phyloP scores from a whole-genome alignment of 2,888 invertebrate genomes.

The Hyppa rectilinea region DNA sequence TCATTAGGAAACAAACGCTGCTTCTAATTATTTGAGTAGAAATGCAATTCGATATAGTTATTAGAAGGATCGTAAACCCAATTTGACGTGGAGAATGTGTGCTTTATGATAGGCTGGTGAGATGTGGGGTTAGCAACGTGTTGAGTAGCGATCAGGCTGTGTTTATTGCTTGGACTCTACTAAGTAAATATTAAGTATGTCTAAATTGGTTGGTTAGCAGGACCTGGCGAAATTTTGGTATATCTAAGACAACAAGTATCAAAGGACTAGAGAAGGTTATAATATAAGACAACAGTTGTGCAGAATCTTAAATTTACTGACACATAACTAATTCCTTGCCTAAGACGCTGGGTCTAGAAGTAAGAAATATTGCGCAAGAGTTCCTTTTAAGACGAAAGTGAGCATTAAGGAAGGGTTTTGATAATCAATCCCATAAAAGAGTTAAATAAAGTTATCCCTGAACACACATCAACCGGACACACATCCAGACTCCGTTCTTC shows the following conservation, averaged over 20 bases:
- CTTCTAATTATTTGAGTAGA: conserved; percentile 44
- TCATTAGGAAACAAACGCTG: conserved; percentile 26
- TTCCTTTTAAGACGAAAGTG: no score
- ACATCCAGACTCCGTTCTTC: no score
- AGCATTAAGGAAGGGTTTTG: background rate
- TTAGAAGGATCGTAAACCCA: conserved; percentile 35
- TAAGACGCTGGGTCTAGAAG: background rate
- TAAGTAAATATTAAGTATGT: background rate
- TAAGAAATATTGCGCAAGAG: background rate
- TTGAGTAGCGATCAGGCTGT: background rate
- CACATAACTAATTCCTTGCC: background rate
- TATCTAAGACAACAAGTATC: no score
- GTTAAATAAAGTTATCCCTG: no score
- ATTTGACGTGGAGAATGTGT: conserved; percentile 24
- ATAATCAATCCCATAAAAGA: no score
- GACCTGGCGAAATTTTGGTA: background rate
- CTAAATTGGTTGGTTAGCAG: no score
- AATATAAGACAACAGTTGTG: background rate
- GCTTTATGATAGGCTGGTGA: conserved; percentile 3
- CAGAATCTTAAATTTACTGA: background rate
- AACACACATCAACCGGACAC: no score
- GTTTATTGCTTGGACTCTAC: background rate
- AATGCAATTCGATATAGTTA: conserved; percentile 64
- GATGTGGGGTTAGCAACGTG: background rate
- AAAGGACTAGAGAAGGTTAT: background rate